Evolutionary conservation across 2,888 invertebrate species (phyloP), one percentile per base, ranked within the genome.

Genomic region (Dorcus hopei): DNA sequence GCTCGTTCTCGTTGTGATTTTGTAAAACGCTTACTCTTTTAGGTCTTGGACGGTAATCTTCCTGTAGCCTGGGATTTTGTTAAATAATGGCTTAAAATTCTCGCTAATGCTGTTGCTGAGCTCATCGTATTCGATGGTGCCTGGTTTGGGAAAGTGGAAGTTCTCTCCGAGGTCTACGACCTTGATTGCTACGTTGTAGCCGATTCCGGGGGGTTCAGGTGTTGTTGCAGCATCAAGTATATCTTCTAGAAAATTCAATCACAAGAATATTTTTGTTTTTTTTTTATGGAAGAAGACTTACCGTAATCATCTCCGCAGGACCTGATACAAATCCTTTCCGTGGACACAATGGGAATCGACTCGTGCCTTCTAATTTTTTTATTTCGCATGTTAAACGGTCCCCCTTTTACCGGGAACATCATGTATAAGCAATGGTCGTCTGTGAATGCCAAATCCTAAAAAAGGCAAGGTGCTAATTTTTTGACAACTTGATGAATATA

Each of bases 391-490:
- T 94, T 89, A 75, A 89, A 93, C 2, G 81, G 82, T 0, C 95
- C 95, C 6, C 95, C 95, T 71, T 88, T 85, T 0, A 91, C 86
- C 2, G 93, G 89, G 82, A 92, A 95, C 85, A 95, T 90, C 81
- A 95, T 83, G 78, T 92, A 93, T 40, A 92, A 80, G 69, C 95
- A 95, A 58, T 88, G 85, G 1, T 86, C 86, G 71, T 94, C 89
- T 1, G 90, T 89, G 78, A 95, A 94, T 1, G 89, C 87, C 11
- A 92, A 79, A 75, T 95, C 94, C 85, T 87, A 76, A 51, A 64
- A 64, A 56, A 50, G 9, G 14, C 14, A 14, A 14, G 1, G 14
- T 14, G 14, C 14, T 14, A 14, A 14, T 14, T 14, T 14, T 14
- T 14, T 14, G 14, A 14, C 14, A 14, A 14, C 14, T 14, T 14